These are phyloP conservation scores for Megaceryle alcyon DNA, from an alignment of 2,797 vertebrate genomes.

Conservation along the genomic window DNA sequence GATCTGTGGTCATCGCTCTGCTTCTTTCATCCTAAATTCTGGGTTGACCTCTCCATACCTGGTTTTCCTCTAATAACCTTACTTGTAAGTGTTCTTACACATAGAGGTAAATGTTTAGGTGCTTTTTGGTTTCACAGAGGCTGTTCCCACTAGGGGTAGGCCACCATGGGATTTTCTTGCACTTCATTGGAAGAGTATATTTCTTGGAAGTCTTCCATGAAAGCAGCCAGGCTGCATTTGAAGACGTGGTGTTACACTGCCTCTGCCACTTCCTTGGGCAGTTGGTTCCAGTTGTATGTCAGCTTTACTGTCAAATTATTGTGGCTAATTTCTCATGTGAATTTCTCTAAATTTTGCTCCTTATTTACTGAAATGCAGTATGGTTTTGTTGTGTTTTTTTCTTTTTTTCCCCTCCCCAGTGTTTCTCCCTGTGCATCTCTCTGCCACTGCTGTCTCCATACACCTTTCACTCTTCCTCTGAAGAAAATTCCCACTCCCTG, in stretches of 20 bases:
- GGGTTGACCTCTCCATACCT: neutral
- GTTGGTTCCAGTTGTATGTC: neutral
- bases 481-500: neutral
- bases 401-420: neutral
- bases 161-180: neutral
- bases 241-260: neutral
- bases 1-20: neutral
- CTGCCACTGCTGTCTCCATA: accelerated
- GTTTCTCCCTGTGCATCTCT: neutral
- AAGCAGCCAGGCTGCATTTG: neutral
- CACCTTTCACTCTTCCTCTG: neutral
- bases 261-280: neutral
- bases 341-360: neutral
- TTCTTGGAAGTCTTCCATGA: neutral
- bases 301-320: neutral
- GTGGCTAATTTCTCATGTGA: neutral
- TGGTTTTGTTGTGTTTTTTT: too few species aligned
- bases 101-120: neutral
- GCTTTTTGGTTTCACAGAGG: neutral
- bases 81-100: neutral
- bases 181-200: neutral
- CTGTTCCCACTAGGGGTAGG: neutral
- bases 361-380: neutral
- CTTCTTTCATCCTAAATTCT: neutral
- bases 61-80: neutral